Percentiles rank a stretch among this genome's conserved stretches.
Conservation (phyloP, 2,797 vertebrate genomes). For the Jordanella pulchra region DNA sequence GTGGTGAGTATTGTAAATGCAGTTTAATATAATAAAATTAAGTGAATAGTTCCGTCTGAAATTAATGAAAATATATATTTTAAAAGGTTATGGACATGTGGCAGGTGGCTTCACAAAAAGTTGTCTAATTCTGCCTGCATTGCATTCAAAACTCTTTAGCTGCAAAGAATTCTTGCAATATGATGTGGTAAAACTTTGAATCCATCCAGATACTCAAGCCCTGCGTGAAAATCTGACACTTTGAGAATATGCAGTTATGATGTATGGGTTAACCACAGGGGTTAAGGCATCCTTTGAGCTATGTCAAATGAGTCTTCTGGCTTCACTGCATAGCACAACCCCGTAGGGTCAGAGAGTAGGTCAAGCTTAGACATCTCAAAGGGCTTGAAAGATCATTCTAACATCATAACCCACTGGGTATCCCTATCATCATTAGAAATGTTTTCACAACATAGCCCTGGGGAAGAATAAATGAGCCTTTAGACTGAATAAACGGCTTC, state of each 20-base stretch:
- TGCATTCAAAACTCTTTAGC: neutral
- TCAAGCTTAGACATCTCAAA: constrained; percentile 58
- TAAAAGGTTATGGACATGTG: no score
- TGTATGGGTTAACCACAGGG: constrained; percentile 51
- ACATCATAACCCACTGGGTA: constrained; percentile 70
- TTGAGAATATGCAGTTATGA: constrained; percentile 44
- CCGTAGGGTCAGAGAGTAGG: constrained; percentile 67
- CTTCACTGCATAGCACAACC: constrained; percentile 63
- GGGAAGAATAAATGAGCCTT: constrained; percentile 76
- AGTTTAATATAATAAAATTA: no score
- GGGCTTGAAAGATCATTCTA: constrained; percentile 65
- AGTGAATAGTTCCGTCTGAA: no score
- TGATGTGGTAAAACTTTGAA: constrained; percentile 18
- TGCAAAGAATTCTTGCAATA: neutral
- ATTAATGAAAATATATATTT: no score
- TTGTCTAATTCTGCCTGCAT: constrained; percentile 16
- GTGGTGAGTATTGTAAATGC: no score
- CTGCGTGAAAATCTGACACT: constrained; percentile 31
- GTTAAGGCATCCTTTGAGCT: constrained; percentile 63
- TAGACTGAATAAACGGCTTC: constrained; percentile 71
- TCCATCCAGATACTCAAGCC: constrained; percentile 30
- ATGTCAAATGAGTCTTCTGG: constrained; percentile 70
- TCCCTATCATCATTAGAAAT: constrained; percentile 76
- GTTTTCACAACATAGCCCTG: constrained; percentile 74
- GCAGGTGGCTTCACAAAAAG: constrained; percentile 6